Evolutionary conservation across 2,113 vertebrate genomes (phyloP).

Genomic region (Corvus cornix): DNA sequence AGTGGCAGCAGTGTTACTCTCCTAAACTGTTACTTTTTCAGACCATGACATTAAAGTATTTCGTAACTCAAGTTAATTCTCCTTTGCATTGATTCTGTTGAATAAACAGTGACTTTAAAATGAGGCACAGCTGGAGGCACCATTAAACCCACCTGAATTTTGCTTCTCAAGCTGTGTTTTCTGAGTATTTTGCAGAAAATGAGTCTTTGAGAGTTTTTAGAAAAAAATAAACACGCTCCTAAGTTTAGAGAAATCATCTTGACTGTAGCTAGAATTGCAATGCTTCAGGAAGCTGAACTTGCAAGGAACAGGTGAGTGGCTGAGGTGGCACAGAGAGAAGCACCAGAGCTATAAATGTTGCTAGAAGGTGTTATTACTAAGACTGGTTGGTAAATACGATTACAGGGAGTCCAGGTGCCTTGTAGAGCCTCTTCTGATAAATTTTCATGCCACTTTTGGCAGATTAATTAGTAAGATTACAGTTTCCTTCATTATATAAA

Average conservation of each 20-base stretch:
- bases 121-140: neutral
- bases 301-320: neutral
- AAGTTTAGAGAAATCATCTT: neutral
- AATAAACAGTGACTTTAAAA: slow-evolving; percentile 21
- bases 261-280: neutral
- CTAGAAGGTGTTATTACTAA: neutral
- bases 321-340: neutral
- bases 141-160: slow-evolving; percentile 15
- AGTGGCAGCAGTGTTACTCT: neutral
- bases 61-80: neutral
- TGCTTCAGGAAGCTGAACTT: neutral
- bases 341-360: neutral
- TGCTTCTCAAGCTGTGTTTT: neutral
- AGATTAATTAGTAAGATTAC: neutral
- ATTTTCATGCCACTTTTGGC: neutral
- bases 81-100: neutral
- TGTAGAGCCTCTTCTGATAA: neutral
- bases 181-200: slow-evolving; percentile 23
- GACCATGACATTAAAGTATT: neutral
- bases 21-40: neutral
- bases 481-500: neutral
- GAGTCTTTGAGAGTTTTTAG: neutral
- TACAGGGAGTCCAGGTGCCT: neutral
- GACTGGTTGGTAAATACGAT: neutral
- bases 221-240: neutral